Conservation (phyloP, 2,113 vertebrate species). For the Bettongia penicillata region DNA sequence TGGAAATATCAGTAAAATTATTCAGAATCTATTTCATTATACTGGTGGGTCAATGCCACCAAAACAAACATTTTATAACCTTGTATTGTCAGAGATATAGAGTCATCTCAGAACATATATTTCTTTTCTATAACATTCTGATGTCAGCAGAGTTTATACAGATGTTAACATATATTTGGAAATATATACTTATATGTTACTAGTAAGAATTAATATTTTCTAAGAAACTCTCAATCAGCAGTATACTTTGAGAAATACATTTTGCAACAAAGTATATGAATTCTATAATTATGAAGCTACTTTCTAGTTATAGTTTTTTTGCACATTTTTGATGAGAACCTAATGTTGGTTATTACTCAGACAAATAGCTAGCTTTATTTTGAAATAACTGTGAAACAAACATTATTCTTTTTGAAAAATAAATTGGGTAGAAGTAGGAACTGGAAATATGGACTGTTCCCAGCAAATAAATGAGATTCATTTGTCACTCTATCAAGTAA, state of each 20-base stretch:
- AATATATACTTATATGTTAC: background rate
- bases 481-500: background rate
- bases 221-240: constrained; percentile 26
- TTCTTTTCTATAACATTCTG: background rate
- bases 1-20: background rate
- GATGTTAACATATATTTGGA: constrained; percentile 13
- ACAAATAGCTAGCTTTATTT: constrained; percentile 37
- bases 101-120: constrained; percentile 15
- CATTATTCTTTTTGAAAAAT: background rate
- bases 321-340: constrained; percentile 20
- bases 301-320: constrained; percentile 34
- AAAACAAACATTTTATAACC: background rate
- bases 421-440: background rate
- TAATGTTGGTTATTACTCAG: constrained; percentile 41
- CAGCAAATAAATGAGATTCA: background rate
- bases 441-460: background rate
- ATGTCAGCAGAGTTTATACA: background rate
- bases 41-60: background rate
- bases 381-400: constrained; percentile 23
- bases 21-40: background rate
- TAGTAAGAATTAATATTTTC: constrained; percentile 40
- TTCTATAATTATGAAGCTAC: constrained; percentile 39
- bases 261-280: constrained; percentile 16
- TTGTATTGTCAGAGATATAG: background rate
- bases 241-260: background rate